Evolutionary conservation across 2,888 invertebrate species (phyloP), one percentile per base, ranked within the genome.

Genomic region (Tryphoninae sp.): DNA sequence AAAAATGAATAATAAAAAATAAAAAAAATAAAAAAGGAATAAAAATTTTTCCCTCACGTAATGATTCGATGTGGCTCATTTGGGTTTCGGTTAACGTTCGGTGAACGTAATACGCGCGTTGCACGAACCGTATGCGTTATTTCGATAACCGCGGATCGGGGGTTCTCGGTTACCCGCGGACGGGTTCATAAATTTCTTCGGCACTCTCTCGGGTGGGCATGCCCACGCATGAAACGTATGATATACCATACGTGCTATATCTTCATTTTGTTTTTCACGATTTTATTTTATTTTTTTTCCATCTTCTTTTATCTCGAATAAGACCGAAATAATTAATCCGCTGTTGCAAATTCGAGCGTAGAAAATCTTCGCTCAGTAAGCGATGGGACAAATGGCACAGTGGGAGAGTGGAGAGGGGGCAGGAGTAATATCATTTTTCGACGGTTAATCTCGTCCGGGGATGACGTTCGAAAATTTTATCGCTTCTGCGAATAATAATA

Each of bases 271-370:
- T 33, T 33, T 33, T 33, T 33, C 33, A 33, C 33, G 33, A 6
- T 33, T 4, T 33, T 6, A 1, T 33, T n/a, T 40, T 19, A 8
- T 22, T 19, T 53, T 33, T 26, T 6, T 33, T 33, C 33, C 4
- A 6, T 33, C 6, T 33, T 4, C 6, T 33, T 33, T 33, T 33
- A 33, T 33, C 33, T 7, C 33, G 33, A 33, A 13, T 16, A 45
- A 26, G 49, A 51, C 40, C 40, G 72, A 65, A 78, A 65, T 78
- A 65, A 78, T 78, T 59, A 78, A 78, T 78, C 49, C 64, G 3
- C 7, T 16, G 68, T 6, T 51, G 61, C 62, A 53, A 62, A 69
- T 76, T 76, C 61, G 59, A 69, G 8, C 59, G 65, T 72, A 72
- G 72, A 58, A 78, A 64, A 78, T 58, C 51, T 59, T 23, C 45